phyloP scores from a whole-genome alignment of 2,797 vertebrate species.

The Cuniculus paca region DNA sequence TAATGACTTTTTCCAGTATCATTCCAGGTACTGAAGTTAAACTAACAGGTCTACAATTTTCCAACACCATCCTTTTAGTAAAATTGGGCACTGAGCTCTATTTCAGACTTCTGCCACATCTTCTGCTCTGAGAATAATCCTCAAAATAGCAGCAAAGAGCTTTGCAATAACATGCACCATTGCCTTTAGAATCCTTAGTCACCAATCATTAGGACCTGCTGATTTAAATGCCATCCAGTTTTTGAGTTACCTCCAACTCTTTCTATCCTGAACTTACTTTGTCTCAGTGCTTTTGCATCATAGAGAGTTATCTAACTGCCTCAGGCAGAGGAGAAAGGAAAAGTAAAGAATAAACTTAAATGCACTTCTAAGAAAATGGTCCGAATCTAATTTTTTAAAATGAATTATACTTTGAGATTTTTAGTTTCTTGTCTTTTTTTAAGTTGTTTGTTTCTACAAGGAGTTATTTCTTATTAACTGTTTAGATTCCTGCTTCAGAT shows the following conservation, averaged over 20 bases:
- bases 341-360: slow-evolving; percentile 10
- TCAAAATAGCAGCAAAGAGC: slow-evolving; percentile 76
- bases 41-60: slow-evolving; percentile 69
- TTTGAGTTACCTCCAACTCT: slow-evolving; percentile 58
- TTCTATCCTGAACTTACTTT: slow-evolving; percentile 49
- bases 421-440: neutral
- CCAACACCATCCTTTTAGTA: slow-evolving; percentile 64
- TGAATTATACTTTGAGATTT: neutral
- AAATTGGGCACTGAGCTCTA: slow-evolving; percentile 64
- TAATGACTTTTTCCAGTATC: slow-evolving; percentile 58
- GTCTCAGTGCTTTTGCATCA: slow-evolving; percentile 11
- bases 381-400: slow-evolving; percentile 37
- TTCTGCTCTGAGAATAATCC: slow-evolving; percentile 57
- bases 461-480: neutral
- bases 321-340: slow-evolving; percentile 6
- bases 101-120: slow-evolving; percentile 61
- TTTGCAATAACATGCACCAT: slow-evolving; percentile 75
- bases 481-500: neutral
- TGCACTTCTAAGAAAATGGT: neutral
- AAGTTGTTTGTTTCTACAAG: neutral
- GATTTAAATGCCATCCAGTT: slow-evolving; percentile 69
- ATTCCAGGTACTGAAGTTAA: slow-evolving; percentile 59
- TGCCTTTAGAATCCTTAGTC: slow-evolving; percentile 71
- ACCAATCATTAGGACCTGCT: slow-evolving; percentile 66
- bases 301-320: slow-evolving; percentile 25